These are phyloP conservation scores for Varanus komodoensis DNA, from an alignment of 2,113 vertebrate species.

Conservation along the genomic window DNA sequence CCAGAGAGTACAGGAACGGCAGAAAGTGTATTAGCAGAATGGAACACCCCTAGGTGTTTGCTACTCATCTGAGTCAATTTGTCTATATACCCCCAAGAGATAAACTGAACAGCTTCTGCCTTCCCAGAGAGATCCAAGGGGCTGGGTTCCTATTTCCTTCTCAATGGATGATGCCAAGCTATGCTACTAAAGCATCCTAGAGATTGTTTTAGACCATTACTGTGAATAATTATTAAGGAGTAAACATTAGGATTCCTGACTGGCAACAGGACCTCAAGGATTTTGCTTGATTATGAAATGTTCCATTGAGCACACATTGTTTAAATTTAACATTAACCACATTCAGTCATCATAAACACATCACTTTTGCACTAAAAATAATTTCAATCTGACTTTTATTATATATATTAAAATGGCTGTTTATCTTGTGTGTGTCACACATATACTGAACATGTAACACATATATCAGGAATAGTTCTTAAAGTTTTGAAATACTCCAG, in stretches of 20 bases:
- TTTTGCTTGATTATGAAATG: conserved; percentile 62
- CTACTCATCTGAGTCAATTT: neutral
- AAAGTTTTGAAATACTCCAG: conserved; percentile 90
- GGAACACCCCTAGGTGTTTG: neutral
- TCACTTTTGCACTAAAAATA: conserved; percentile 61
- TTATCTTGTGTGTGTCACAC: conserved; percentile 76
- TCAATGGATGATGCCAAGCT: neutral
- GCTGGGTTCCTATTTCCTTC: neutral
- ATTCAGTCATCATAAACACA: conserved; percentile 72
- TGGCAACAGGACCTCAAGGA: conserved; percentile 43
- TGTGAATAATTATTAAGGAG: conserved; percentile 43
- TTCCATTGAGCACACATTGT: conserved; percentile 54
- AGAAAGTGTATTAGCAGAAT: neutral
- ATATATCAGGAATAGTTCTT: conserved; percentile 75
- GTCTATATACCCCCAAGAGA: neutral
- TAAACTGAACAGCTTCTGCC: neutral
- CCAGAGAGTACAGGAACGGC: neutral
- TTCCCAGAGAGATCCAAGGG: neutral
- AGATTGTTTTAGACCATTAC: neutral
- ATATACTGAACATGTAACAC: conserved; percentile 77
- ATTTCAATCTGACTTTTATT: conserved; percentile 75
- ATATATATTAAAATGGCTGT: conserved; percentile 72
- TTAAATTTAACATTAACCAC: conserved; percentile 73
- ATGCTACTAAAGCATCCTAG: conserved; percentile 3
- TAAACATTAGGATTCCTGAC: conserved; percentile 33